Percentiles rank a stretch among this genome's conserved stretches.
Conservation (phyloP, 2,888 invertebrate genomes). For the Neuroscelio doddi region DNA sequence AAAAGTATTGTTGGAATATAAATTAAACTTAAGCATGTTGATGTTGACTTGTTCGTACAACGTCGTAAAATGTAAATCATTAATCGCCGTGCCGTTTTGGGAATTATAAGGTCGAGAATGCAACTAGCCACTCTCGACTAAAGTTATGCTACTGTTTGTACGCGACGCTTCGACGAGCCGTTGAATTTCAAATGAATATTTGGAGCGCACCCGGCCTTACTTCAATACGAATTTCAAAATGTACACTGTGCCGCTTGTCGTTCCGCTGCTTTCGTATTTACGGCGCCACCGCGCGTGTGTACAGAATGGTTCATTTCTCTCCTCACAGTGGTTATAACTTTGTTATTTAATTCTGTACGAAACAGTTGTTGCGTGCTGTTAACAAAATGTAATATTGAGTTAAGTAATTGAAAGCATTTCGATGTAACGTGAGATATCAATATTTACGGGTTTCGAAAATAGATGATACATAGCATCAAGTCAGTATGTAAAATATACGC, state of each 20-base stretch:
- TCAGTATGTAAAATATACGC: too few species aligned
- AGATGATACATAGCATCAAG: too few species aligned
- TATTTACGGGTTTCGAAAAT: background rate
- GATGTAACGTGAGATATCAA: background rate
- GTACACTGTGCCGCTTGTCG: constrained; percentile 4
- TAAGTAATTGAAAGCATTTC: constrained; percentile 23
- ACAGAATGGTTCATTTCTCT: constrained; percentile 7
- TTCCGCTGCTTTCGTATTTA: constrained; percentile 20
- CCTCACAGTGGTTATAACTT: constrained; percentile 19
- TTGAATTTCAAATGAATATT: constrained; percentile 47
- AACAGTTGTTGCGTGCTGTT: constrained; percentile 21
- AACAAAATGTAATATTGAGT: constrained; percentile 21
- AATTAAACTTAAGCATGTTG: too few species aligned
- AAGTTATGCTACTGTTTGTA: constrained; percentile 24
- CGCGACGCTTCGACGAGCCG: constrained; percentile 21
- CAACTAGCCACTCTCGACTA: constrained; percentile 15
- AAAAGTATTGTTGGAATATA: too few species aligned
- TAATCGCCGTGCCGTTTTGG: constrained; percentile 24
- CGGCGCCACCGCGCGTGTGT: constrained; percentile 21
- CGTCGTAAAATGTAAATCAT: constrained; percentile 50
- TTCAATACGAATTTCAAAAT: constrained; percentile 40
- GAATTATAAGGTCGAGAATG: constrained; percentile 43
- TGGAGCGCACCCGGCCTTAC: constrained; percentile 23
- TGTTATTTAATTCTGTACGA: constrained; percentile 28
- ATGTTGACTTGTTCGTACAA: too few species aligned